These are phyloP conservation scores for Trichopoda pennipes DNA, from an alignment of 2,888 invertebrate species.

Conservation along the genomic window DNA sequence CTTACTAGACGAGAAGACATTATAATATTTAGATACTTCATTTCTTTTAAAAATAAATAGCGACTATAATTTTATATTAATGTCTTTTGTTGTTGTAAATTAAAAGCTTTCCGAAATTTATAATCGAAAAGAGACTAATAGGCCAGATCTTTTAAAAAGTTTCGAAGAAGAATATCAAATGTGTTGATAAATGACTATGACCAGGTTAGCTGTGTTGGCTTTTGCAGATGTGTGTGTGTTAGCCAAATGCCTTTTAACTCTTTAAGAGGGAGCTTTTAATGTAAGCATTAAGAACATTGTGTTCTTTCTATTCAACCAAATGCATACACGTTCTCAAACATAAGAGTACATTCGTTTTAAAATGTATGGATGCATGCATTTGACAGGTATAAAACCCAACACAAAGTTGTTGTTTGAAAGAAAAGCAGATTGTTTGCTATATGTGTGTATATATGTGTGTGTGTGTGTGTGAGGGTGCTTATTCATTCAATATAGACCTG, in stretches of 20 bases:
- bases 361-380: slow-evolving; percentile 36
- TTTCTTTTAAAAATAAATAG: too few relatives aligned
- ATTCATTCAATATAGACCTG: slow-evolving; percentile 58
- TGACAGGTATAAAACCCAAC: slow-evolving; percentile 58
- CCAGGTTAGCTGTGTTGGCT: neutral
- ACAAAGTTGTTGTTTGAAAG: slow-evolving; percentile 12
- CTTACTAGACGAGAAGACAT: too few relatives aligned
- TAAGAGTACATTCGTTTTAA: neutral
- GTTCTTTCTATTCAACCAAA: slow-evolving; percentile 42
- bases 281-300: slow-evolving; percentile 44
- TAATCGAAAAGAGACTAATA: too few relatives aligned
- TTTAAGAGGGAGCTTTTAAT: slow-evolving; percentile 20
- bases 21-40: too few relatives aligned
- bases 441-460: too few relatives aligned
- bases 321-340: slow-evolving; percentile 34
- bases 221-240: slow-evolving; percentile 47
- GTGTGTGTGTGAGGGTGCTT: too few relatives aligned
- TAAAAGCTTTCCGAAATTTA: too few relatives aligned
- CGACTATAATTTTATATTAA: too few relatives aligned
- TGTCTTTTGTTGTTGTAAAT: too few relatives aligned
- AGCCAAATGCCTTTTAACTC: slow-evolving; percentile 43
- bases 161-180: too few relatives aligned
- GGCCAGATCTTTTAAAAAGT: too few relatives aligned
- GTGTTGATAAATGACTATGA: slow-evolving; percentile 2
- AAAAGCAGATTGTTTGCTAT: slow-evolving; percentile 33